phyloP scores from a whole-genome alignment of 2,888 invertebrate species.

The Eudasyphora cyanicolor region DNA sequence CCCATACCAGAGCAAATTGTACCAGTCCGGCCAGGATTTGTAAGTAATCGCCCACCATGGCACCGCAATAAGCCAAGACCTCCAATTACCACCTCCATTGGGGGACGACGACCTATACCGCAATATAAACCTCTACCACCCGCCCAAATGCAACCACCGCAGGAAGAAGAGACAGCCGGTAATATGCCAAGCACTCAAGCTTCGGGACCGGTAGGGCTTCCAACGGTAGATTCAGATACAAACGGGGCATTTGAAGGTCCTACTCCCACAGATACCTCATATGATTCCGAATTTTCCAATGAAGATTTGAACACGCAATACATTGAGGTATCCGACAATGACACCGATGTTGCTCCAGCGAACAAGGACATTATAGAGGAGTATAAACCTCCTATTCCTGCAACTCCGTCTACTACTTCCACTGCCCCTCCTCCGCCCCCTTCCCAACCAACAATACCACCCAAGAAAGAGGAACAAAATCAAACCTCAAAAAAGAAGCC shows the following conservation, averaged over 20 bases:
- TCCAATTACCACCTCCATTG: constrained; percentile 75
- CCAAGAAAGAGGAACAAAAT: constrained; percentile 76
- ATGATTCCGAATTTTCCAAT: constrained; percentile 76
- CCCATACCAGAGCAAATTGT: constrained; percentile 88
- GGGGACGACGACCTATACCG: constrained; percentile 82
- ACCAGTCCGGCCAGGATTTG: constrained; percentile 84
- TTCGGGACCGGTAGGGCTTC: constrained; percentile 27
- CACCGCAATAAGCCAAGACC: constrained; percentile 83
- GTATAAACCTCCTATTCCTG: constrained; percentile 43
- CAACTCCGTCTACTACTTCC: constrained; percentile 45
- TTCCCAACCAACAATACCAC: constrained; percentile 52
- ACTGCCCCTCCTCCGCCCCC: constrained; percentile 28
- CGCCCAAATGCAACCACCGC: constrained; percentile 76
- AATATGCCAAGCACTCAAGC: constrained; percentile 29
- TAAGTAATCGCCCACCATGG: constrained; percentile 84
- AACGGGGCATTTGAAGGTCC: constrained; percentile 60
- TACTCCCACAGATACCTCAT: constrained; percentile 73
- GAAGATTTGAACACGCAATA: constrained; percentile 76
- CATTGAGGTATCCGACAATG: constrained; percentile 76
- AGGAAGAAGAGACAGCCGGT: constrained; percentile 68
- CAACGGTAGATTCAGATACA: constrained; percentile 40
- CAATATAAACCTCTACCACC: constrained; percentile 84
- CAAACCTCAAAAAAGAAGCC: constrained; percentile 72
- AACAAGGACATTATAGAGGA: constrained; percentile 70
- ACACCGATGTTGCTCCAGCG: constrained; percentile 61